Base-by-base conservation (phyloP, 2,888 invertebrate genomes). In the Blera fallax region DNA sequence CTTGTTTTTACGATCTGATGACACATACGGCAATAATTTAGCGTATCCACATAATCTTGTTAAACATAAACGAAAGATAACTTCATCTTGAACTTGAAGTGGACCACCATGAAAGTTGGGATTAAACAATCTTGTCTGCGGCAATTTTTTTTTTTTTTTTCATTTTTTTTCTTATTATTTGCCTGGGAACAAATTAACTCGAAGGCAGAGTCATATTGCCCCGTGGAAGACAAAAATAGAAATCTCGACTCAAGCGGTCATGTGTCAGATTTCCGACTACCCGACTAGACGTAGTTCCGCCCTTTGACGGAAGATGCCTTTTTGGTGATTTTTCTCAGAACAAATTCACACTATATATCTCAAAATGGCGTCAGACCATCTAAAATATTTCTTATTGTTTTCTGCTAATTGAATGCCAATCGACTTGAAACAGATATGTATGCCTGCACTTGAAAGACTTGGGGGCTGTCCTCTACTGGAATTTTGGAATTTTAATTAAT, bases 291-390 rank as follows among this genome's bases (percentile, higher is more conserved):
- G 43, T 32, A 52, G 50, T 69, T 60, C 48, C 48, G 64, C 29
- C 37, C 48, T 79, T 70, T 56, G 27, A 27, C 32, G 40, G 14
- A 27, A 21, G 50, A 50, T 48, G 37, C 58, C 56, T 45, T 54
- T 56, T 70, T 21, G 14, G 56, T 37, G 65, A 11, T 24, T 29
- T 60, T 76, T 56, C 32, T 43, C 16, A 18, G 54, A 54, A 37
- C 24, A 54, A 6, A 40, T 18, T n/a, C 24, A 32, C n/a, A 52
- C 10, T 45, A 14, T 2, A 14, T 5, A 29, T 29, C 89, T 90
- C 89, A 90, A 90, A 90, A 90, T 89, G 89, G 91, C 89, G 89
- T 90, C 91, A 90, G 91, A 90, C 90, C 90, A 90, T 91, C 89
- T 90, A 89, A 90, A 90, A 89, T 90, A 89, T 89, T 88, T 88